Evolutionary conservation across 1,140 invertebrate genomes (phyloP), one percentile per base, ranked within the genome.

Genomic region (Ericerus pela): DNA sequence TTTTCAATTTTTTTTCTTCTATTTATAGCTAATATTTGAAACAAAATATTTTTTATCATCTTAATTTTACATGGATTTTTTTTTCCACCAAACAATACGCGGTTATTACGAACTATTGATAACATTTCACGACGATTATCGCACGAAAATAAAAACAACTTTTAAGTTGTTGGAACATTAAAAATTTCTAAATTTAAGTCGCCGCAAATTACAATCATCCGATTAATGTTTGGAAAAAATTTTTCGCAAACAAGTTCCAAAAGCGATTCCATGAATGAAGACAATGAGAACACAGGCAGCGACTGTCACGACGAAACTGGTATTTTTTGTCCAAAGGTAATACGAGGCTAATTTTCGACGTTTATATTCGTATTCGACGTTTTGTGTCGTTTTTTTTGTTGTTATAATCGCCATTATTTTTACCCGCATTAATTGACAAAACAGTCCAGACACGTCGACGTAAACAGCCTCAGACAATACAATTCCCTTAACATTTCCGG

Each of bases 191-290:
- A n/a, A n/a, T n/a, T n/a, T n/a, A n/a, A n/a, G n/a, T n/a, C n/a
- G n/a, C n/a, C n/a, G n/a, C n/a, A n/a, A n/a, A n/a, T n/a, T n/a
- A n/a, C n/a, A n/a, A n/a, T n/a, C n/a, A n/a, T 41, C 3, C n/a
- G 20, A 47, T 47, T 47, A 47, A 47, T 47, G 41, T 47, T 47
- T 24, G 41, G 41, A 47, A 47, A 24, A 47, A 47, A 47, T 47
- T 47, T 47, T 47, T 47, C 26, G 41, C 41, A 24, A 18, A 24
- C 22, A 22, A 47, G 26, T 24, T 5, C 26, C 10, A 10, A 3
- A 20, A 24, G 41, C 26, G 41, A 47, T 47, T 47, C 41, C 10
- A 47, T 47, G 41, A 8, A 24, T 24, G 41, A 47, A 16, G 41
- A 47, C 26, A 47, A 24, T 24, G 41, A 47, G 16, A 47, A 47